Percentiles rank a stretch among this genome's conserved stretches.
Evolutionary conservation across 2,888 invertebrate genomes (phyloP).

Genomic region (Drosophila antonietae): DNA sequence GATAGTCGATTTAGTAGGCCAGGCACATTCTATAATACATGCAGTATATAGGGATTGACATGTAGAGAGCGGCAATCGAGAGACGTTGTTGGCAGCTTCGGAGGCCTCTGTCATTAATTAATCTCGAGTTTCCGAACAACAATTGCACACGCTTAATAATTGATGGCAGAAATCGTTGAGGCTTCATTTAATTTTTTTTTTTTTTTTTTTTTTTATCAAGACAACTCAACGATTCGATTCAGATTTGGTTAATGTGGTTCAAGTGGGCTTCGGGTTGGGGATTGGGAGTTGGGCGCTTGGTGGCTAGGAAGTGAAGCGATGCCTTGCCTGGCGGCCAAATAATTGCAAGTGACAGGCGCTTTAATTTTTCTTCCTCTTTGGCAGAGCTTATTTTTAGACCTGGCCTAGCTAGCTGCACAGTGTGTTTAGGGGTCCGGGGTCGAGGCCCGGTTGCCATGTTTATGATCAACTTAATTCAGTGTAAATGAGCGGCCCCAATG

Average conservation of each 20-base stretch:
- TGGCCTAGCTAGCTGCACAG: conserved; percentile 4
- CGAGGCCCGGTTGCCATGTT: conserved; percentile 63
- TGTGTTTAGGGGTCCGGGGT: conserved; percentile 8
- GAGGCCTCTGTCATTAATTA: conserved; percentile 56
- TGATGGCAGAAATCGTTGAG: conserved; percentile 41
- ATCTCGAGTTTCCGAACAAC: conserved; percentile 31
- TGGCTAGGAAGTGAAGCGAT: conserved; percentile 57
- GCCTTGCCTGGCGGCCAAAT: conserved; percentile 69
- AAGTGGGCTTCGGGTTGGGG: conserved; percentile 2
- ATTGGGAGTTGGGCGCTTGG: neutral
- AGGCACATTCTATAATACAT: neutral
- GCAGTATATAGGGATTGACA: neutral
- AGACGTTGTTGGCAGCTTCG: conserved; percentile 31
- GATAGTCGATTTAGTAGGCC: conserved; percentile 2
- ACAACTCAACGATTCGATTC: conserved; percentile 54
- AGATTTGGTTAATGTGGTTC: conserved; percentile 56
- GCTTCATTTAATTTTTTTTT: conserved; percentile 31
- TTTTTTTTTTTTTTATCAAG: conserved; percentile 19
- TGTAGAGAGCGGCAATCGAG: neutral
- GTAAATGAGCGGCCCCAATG: conserved; percentile 74
- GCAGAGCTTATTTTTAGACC: conserved; percentile 70
- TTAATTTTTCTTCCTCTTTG: conserved; percentile 77
- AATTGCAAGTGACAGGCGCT: conserved; percentile 83
- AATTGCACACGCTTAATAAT: conserved; percentile 69
- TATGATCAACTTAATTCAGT: conserved; percentile 80